These are phyloP conservation scores for Polydesmus complanatus DNA, from an alignment of 2,888 invertebrate genomes.

Conservation along the genomic window DNA sequence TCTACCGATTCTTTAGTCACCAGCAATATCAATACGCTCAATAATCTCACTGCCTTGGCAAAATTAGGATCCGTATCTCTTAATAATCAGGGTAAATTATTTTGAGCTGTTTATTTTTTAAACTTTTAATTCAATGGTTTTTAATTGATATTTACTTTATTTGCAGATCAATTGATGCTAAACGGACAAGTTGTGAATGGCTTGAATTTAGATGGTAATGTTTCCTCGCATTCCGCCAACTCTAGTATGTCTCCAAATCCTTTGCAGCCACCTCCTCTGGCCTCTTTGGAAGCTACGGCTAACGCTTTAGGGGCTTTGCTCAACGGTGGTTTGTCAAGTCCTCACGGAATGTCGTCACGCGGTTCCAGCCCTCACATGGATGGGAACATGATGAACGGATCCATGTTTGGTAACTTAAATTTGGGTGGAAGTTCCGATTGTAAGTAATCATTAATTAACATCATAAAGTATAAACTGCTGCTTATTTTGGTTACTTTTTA, in stretches of 20 bases:
- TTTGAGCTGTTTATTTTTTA: background rate
- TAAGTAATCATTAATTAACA: background rate
- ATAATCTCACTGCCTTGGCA: constrained; percentile 76
- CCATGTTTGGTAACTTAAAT: constrained; percentile 1
- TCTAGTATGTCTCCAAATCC: constrained; percentile 19
- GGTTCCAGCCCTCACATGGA: constrained; percentile 17
- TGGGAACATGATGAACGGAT: constrained; percentile 10
- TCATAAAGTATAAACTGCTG: background rate
- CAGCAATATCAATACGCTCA: constrained; percentile 53
- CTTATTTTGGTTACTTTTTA: no score
- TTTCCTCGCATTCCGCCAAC: constrained; percentile 21
- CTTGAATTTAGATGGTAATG: constrained; percentile 24
- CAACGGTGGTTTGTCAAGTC: constrained; percentile 16
- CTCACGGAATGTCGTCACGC: constrained; percentile 14
- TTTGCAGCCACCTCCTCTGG: constrained; percentile 16
- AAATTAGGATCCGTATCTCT: constrained; percentile 54
- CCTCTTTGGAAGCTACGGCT: constrained; percentile 14
- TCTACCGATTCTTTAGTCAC: constrained; percentile 33
- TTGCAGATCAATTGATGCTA: constrained; percentile 27
- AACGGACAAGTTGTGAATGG: constrained; percentile 29
- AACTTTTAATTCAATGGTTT: background rate
- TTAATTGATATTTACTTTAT: background rate
- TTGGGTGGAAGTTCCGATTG: background rate
- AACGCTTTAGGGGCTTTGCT: constrained; percentile 17
- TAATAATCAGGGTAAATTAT: constrained; percentile 35